Percentiles rank a stretch among this genome's conserved stretches.
These are phyloP conservation scores for Nibea coibor DNA, from an alignment of 2,113 vertebrate species.

Conservation along the genomic window DNA sequence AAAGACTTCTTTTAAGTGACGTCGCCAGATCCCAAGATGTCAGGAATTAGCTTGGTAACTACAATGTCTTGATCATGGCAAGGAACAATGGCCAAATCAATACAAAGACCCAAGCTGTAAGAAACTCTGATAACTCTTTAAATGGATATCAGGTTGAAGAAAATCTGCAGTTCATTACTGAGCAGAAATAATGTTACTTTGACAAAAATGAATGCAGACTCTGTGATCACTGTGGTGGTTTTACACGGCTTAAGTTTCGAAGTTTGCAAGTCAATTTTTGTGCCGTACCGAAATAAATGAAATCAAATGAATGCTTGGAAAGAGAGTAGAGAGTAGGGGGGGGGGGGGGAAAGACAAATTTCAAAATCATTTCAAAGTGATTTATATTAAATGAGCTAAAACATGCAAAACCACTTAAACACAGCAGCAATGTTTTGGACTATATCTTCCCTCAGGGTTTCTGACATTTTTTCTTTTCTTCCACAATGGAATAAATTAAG, in stretches of 20 bases:
- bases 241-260: background rate
- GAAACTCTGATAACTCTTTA: background rate
- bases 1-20: background rate
- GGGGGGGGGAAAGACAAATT: background rate
- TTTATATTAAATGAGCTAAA: background rate
- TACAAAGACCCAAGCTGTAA: background rate
- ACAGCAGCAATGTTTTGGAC: background rate
- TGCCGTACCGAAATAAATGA: background rate
- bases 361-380: background rate
- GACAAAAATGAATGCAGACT: background rate
- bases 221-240: background rate
- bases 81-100: background rate
- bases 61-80: background rate
- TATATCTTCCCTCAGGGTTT: background rate
- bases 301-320: background rate
- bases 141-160: background rate
- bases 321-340: background rate
- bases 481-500: background rate
- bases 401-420: background rate
- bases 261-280: background rate
- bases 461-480: background rate
- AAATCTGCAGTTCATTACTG: background rate
- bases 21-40: background rate
- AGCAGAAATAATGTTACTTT: background rate
- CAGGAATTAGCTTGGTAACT: background rate